Percentiles rank a stretch among this genome's conserved stretches.
Conservation (phyloP, 2,797 vertebrate genomes). For the Alca torda region DNA sequence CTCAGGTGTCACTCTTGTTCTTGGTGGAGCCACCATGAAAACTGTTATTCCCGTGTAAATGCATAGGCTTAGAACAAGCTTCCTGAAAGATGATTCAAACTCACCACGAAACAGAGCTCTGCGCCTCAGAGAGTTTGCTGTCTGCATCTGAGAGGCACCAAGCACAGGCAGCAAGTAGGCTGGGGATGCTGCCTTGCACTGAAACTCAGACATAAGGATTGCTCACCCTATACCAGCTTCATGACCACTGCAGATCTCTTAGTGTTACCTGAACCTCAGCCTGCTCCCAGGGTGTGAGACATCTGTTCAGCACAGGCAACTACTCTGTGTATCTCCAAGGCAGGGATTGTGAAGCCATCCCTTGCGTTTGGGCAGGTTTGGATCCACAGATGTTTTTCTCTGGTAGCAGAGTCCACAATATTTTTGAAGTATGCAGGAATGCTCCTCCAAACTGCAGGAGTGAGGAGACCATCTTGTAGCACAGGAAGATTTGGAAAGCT, state of each 20-base stretch:
- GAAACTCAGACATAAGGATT: neutral
- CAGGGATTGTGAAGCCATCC: neutral
- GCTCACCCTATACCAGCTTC: accelerated
- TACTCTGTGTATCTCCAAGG: neutral
- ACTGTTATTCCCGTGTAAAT: neutral
- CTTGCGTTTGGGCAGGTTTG: neutral
- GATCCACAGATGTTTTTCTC: neutral
- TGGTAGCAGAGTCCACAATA: neutral
- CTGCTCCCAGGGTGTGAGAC: neutral
- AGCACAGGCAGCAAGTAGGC: neutral
- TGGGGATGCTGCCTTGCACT: neutral
- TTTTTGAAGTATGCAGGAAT: neutral
- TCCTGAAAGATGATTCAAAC: neutral
- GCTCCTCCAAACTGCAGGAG: neutral
- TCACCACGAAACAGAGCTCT: neutral
- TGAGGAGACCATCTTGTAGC: neutral
- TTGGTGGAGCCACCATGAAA: neutral
- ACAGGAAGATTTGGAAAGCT: neutral
- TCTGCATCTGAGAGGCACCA: neutral
- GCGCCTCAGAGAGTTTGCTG: neutral
- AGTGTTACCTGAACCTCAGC: neutral
- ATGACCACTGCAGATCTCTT: neutral
- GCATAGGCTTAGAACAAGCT: neutral
- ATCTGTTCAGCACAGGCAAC: neutral
- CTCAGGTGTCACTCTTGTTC: neutral